Conservation (phyloP, 2,113 vertebrate genomes). For the Laterallus jamaicensis region DNA sequence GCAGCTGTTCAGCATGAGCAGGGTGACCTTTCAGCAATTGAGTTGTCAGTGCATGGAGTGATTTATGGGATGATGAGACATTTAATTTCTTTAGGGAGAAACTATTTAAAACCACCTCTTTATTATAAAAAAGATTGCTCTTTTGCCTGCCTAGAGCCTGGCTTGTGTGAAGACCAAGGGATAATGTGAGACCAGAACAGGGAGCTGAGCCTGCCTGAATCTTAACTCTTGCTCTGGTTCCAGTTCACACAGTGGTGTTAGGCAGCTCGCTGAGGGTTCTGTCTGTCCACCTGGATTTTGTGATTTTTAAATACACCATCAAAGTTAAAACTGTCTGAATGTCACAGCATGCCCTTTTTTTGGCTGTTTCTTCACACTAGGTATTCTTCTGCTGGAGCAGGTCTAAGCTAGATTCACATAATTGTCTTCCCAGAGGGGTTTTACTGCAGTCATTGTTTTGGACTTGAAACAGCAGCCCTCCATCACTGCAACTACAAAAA, state of each 20-base stretch:
- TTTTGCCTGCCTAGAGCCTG: neutral
- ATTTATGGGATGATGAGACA: conserved; percentile 18
- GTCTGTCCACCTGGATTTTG: neutral
- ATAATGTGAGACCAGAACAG: neutral
- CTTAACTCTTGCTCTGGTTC: neutral
- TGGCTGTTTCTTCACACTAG: neutral
- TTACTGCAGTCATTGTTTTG: neutral
- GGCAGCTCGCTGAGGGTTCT: neutral
- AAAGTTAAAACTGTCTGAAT: neutral
- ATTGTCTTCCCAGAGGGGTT: neutral
- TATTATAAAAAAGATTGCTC: neutral
- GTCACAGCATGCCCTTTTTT: neutral
- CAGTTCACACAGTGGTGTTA: accelerated
- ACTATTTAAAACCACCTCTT: neutral
- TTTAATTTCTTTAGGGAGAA: conserved; percentile 17
- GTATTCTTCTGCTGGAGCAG: neutral
- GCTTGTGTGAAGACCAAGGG: neutral
- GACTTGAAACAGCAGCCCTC: neutral
- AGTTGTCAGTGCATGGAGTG: neutral
- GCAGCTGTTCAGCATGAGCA: neutral
- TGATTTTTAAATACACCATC: neutral
- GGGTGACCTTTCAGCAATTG: neutral
- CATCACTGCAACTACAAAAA: neutral
- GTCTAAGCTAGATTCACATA: neutral
- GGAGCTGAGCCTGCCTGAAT: neutral